Percentiles rank a stretch among this genome's conserved stretches.
phyloP scores from a whole-genome alignment of 2,888 invertebrate genomes.

The Poecilus cupreus region DNA sequence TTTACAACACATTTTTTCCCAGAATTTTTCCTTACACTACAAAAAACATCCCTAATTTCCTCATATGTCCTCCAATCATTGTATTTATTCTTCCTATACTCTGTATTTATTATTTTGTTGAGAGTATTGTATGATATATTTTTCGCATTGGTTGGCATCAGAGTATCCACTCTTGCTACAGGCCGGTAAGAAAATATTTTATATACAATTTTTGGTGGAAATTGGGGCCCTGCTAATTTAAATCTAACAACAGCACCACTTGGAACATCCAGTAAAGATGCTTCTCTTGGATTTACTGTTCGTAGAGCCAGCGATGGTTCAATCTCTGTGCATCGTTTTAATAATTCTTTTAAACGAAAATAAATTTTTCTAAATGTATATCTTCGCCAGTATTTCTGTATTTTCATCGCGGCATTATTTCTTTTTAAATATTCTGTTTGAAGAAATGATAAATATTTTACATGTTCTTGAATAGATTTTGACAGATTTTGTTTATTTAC shows the following conservation, averaged over 20 bases:
- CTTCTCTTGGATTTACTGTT: conserved; percentile 34
- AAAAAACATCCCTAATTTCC: neutral
- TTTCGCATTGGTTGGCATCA: neutral
- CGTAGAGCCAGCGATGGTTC: conserved; percentile 2
- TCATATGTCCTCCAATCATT: conserved; percentile 28
- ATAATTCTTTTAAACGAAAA: neutral
- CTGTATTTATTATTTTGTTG: neutral
- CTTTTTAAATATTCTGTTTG: conserved; percentile 30
- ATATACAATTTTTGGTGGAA: conserved; percentile 44
- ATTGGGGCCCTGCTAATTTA: conserved; percentile 35
- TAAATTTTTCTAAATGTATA: neutral
- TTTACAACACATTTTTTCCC: neutral
- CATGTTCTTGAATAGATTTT: neutral
- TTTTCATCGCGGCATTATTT: conserved; percentile 10
- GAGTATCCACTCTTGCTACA: neutral
- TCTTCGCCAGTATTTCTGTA: conserved; percentile 36
- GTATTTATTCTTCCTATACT: conserved; percentile 12
- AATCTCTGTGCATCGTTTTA: conserved; percentile 3
- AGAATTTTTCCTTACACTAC: neutral
- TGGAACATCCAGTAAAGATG: conserved; percentile 15
- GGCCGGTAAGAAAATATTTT: conserved; percentile 44
- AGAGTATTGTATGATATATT: neutral
- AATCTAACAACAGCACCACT: conserved; percentile 26
- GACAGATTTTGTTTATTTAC: neutral
- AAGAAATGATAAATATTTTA: conserved; percentile 28